Evolutionary conservation across 2,888 invertebrate genomes (phyloP).

Genomic region (Pseudococcus longispinus): DNA sequence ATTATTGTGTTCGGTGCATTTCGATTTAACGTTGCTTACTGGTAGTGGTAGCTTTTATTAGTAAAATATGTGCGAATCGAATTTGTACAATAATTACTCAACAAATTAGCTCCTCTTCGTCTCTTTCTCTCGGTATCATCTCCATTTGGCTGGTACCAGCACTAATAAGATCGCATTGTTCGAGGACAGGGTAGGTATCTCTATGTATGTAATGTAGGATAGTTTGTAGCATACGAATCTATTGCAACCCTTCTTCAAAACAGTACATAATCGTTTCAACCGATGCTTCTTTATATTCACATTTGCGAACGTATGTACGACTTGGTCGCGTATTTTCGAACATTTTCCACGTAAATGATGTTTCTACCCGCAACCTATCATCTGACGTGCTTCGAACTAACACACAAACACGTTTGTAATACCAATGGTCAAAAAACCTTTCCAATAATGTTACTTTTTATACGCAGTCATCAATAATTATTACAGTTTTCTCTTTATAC

Average conservation of each 20-base stretch:
- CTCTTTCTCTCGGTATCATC: neutral
- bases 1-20: neutral
- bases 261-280: neutral
- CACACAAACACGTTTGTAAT: neutral
- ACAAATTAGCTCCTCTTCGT: neutral
- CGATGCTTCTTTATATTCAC: neutral
- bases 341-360: neutral
- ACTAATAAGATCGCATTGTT: neutral
- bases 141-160: neutral
- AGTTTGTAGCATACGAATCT: neutral
- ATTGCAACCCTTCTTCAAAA: neutral
- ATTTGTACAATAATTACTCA: conserved; percentile 1
- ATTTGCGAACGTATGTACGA: neutral
- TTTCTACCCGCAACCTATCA: too few relatives aligned
- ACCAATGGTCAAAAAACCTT: neutral
- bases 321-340: neutral
- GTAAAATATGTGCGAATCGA: neutral
- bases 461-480: neutral
- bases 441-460: neutral
- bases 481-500: neutral
- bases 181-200: too few relatives aligned
- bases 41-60: too few relatives aligned
- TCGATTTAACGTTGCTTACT: neutral
- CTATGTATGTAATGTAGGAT: too few relatives aligned
- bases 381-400: neutral